These are phyloP conservation scores for Neosilurus mollespiculum DNA, from an alignment of 2,797 vertebrate genomes.

Conservation along the genomic window DNA sequence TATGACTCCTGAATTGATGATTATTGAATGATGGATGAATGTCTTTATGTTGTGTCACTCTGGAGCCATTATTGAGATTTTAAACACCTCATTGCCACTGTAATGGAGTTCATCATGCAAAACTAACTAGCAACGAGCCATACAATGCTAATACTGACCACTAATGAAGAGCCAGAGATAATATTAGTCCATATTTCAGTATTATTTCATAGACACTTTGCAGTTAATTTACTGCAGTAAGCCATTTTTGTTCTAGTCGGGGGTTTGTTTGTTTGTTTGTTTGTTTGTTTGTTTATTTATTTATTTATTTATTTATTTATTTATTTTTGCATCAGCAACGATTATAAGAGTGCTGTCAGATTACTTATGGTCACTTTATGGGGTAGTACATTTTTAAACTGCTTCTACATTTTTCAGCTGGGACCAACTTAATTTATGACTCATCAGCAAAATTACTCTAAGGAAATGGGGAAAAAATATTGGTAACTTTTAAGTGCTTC, in stretches of 20 bases:
- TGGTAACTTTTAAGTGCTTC: background rate
- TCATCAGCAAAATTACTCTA: constrained; percentile 20
- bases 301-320: too few species aligned
- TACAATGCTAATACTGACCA: background rate
- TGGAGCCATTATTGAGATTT: background rate
- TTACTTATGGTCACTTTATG: background rate
- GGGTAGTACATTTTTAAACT: background rate
- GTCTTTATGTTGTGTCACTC: background rate
- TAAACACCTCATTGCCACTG: background rate
- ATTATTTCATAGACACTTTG: background rate
- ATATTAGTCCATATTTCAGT: background rate
- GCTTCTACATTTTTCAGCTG: background rate
- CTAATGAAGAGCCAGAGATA: background rate
- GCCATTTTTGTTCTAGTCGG: background rate
- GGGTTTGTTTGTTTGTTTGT: too few species aligned
- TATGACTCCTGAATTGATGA: background rate
- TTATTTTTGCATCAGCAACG: background rate
- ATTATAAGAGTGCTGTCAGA: background rate
- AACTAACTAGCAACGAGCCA: background rate
- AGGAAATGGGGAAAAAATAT: constrained; percentile 2
- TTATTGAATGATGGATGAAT: background rate
- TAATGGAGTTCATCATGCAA: background rate
- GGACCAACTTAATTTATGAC: constrained; percentile 3
- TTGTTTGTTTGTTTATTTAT: too few species aligned
- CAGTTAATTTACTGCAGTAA: background rate